Evolutionary conservation across 1,140 invertebrate species (phyloP), one percentile per base, ranked within the genome.

Genomic region (Globodera ellingtonae): DNA sequence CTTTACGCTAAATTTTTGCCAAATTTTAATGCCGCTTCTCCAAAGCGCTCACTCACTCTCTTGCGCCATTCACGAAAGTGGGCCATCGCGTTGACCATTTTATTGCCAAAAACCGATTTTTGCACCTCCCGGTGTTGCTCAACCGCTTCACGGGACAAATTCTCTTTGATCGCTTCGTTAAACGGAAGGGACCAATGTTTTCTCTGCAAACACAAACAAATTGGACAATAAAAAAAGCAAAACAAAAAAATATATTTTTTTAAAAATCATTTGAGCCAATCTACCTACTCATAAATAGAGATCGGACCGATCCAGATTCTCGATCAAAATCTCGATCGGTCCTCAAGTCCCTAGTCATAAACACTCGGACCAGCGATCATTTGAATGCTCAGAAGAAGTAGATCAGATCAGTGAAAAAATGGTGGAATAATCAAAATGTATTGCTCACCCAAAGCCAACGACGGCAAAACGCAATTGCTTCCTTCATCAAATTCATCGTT

Each of bases 361-460:
- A 2, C 35, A 35, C 35, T 35, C 35, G 3, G 35, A 35, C 35
- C 35, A 3, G 35, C 1, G 35, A 35, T 35, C 35, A 35, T 35
- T 35, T 35, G 35, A 2, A 35, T 35, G 35, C 35, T 35, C 1
- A 35, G 3, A 35, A 35, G 35, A 35, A 35, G 35, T 35, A 35
- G 35, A 35, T 35, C 35, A 35, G 35, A 35, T 35, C 35, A 35
- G 35, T 35, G 35, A 35, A 35, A 35, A 35, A 35, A 35, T 35
- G 35, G 35, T 13, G 50, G 50, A 52, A 52, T 52, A 9, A 9
- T 52, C 50, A 52, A 52, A 13, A 52, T 52, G 50, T 13, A 4
- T 13, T 5, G 50, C 50, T 52, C 10, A 82, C 80, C 80, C 80
- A 82, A 67, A 82, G 73, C 81, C 81, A 82, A 35, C 81, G 44